Evolutionary conservation across 2,888 invertebrate species (phyloP), one percentile per base, ranked within the genome.

Genomic region (Drosophila nr. perissopoda): DNA sequence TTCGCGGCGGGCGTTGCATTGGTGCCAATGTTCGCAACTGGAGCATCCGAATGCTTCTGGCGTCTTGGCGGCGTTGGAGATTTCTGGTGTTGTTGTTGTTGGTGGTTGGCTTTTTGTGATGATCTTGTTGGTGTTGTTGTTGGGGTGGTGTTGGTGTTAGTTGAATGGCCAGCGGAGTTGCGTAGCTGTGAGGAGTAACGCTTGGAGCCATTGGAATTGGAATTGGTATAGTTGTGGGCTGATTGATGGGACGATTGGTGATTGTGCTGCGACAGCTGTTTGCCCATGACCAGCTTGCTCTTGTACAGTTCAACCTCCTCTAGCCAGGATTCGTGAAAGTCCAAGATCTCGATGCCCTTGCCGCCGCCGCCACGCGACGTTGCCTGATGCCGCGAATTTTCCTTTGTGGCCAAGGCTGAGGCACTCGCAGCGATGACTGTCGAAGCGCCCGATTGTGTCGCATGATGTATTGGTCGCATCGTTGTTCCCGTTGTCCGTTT

Each of bases 291-390:
- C 67, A 92, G 79, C 31, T 90, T 89, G 51, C 92, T 92, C 70
- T 92, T 92, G 53, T 93, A 92, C 10, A 91, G 74, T 70, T 93
- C 92, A 48, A 92, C 90, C 71, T 93, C 93, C 65, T 92, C 91
- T 42, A 92, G 78, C 93, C 93, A 93, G 25, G 93, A 92, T 49
- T 93, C 93, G 62, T 93, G 92, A 60, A 92, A 93, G 70, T 93
- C 93, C 16, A 92, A 75, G 16, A 93, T 92, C 66, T 93, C 93
- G 29, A 93, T 83, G 53, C 91, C 89, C 54, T 90, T 92, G 27
- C 77, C 65, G 4, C 77, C 65, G 4, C 45, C 25, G 8, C 45
- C 21, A 27, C 70, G 73, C 53, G 65, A 16, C 40, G 56, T 1
- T 34, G 73, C 33, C 60, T 82, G 54, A 58, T 71, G 59, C 52